Evolutionary conservation across 2,888 invertebrate genomes (phyloP).

Genomic region (Tanypteryx hageni): DNA sequence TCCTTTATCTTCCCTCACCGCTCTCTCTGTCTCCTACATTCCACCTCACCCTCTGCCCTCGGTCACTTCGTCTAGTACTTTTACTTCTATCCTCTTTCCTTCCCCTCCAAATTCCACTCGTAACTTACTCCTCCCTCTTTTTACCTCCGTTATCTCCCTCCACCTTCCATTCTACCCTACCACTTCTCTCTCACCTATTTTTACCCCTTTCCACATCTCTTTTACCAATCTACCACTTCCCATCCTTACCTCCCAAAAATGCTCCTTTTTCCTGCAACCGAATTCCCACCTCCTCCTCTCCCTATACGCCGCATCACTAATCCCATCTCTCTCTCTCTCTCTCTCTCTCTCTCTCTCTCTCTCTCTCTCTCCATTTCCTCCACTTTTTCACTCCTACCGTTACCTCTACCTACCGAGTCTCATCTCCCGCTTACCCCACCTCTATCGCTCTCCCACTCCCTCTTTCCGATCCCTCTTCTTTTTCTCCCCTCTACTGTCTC

Average conservation of each 20-base stretch:
- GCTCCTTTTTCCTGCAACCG: neutral
- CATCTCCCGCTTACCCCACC: neutral
- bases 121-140: too few relatives aligned
- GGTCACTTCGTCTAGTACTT: too few relatives aligned
- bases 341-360: neutral
- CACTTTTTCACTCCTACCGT: neutral
- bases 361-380: neutral
- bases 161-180: too few relatives aligned
- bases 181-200: neutral
- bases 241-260: neutral
- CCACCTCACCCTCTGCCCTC: too few relatives aligned
- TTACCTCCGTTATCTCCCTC: too few relatives aligned
- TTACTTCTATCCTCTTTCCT: too few relatives aligned
- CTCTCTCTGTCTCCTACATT: too few relatives aligned
- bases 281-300: neutral
- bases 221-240: neutral
- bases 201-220: constrained; percentile 30
- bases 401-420: neutral
- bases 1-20: too few relatives aligned
- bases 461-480: neutral
- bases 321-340: neutral
- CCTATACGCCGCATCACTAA: neutral
- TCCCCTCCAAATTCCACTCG: too few relatives aligned
- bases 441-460: neutral
- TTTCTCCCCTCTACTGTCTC: too few relatives aligned